phyloP scores from a whole-genome alignment of 1,140 invertebrate genomes.

The Drosophila santomea region DNA sequence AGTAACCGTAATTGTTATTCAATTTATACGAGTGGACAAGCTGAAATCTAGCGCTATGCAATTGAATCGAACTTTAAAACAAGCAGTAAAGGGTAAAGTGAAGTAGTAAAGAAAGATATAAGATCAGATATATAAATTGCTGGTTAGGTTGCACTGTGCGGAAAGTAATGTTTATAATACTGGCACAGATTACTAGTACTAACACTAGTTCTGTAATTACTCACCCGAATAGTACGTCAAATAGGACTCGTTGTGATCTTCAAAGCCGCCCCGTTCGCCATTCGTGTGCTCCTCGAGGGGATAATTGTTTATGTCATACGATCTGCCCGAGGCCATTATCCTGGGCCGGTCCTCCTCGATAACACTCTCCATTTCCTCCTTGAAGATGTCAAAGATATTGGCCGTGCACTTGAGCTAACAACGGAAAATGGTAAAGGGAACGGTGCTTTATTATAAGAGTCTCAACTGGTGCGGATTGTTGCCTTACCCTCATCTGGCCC shows the following conservation, averaged over 20 bases:
- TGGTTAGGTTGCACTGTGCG: too few species aligned
- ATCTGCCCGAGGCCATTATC: constrained; percentile 82
- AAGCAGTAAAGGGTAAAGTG: too few species aligned
- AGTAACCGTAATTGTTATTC: too few species aligned
- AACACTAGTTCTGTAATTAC: constrained; percentile 8
- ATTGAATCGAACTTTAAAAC: too few species aligned
- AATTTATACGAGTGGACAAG: too few species aligned
- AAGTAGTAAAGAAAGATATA: too few species aligned
- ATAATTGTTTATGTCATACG: constrained; percentile 82
- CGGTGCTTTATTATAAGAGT: constrained; percentile 24
- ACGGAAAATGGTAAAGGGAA: constrained; percentile 6
- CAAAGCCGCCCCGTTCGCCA: constrained; percentile 65
- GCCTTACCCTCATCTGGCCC: constrained; percentile 85
- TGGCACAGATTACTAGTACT: too few species aligned
- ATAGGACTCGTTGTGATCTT: constrained; percentile 83
- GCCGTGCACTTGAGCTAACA: constrained; percentile 81
- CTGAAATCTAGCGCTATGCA: too few species aligned
- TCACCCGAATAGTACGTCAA: constrained; percentile 77
- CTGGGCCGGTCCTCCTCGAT: constrained; percentile 83
- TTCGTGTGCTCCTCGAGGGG: constrained; percentile 72
- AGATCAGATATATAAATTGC: too few species aligned
- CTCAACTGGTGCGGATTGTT: background rate
- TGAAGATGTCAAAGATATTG: constrained; percentile 81
- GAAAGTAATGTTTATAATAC: too few species aligned
- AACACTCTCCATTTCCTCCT: constrained; percentile 80